Evolutionary conservation across 92 coral and sea anemone genomes (phyloP).

Genomic region (Bergia puertoricense): DNA sequence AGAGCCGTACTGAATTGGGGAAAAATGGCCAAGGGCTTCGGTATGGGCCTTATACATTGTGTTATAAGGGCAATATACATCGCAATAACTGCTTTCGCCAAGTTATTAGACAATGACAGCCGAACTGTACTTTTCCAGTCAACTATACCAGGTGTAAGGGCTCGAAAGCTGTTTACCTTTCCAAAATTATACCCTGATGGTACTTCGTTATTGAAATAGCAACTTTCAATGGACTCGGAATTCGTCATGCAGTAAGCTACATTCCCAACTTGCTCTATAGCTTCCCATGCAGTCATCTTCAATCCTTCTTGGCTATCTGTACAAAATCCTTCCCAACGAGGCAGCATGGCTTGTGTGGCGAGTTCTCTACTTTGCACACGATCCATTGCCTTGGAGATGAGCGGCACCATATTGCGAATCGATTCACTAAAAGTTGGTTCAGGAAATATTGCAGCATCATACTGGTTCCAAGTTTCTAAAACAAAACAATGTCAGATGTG

Average conservation of each 20-base stretch:
- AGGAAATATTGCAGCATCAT: slow-evolving; percentile 32
- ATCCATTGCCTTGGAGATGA: slow-evolving; percentile 12
- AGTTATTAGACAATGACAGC: no score
- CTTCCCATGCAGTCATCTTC: slow-evolving; percentile 23
- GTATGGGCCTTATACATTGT: no score
- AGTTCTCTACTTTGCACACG: slow-evolving; percentile 5
- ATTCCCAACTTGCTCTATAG: neutral
- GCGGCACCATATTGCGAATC: neutral
- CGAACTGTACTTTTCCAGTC: no score
- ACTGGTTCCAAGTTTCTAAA: slow-evolving; percentile 28
- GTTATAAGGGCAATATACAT: no score
- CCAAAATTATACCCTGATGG: neutral
- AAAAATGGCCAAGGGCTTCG: no score
- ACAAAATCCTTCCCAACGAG: slow-evolving; percentile 36
- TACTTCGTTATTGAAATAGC: neutral
- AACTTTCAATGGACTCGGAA: neutral
- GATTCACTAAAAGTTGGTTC: slow-evolving; percentile 6
- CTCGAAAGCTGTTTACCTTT: neutral
- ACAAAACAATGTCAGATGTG: neutral
- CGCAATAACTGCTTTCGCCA: no score
- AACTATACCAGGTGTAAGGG: no score
- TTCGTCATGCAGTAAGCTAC: slow-evolving; percentile 10
- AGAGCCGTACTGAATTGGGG: no score
- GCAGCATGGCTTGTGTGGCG: slow-evolving; percentile 27
- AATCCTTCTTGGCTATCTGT: slow-evolving; percentile 7